These are phyloP conservation scores for Platypus cylindrus DNA, from an alignment of 2,888 invertebrate species.

Conservation along the genomic window DNA sequence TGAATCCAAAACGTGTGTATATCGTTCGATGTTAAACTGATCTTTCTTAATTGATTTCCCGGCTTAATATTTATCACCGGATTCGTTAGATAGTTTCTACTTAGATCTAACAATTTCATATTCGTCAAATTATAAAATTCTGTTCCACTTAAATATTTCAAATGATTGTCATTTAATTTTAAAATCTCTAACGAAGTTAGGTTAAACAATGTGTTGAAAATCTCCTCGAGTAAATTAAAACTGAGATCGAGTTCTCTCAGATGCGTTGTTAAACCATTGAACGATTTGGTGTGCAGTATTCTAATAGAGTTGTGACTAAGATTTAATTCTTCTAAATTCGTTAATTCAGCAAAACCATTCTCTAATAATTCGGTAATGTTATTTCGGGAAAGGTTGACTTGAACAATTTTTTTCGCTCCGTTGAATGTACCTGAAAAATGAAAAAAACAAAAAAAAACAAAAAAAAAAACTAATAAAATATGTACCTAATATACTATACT, in stretches of 20 bases:
- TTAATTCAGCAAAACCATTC: slow-evolving; percentile 28
- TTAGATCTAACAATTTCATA: slow-evolving; percentile 23
- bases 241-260: slow-evolving; percentile 26
- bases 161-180: slow-evolving; percentile 25
- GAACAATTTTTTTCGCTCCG: slow-evolving; percentile 30
- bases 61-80: slow-evolving; percentile 17
- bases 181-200: slow-evolving; percentile 18
- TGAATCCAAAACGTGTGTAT: slow-evolving; percentile 20
- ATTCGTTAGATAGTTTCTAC: slow-evolving; percentile 19
- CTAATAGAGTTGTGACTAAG: slow-evolving; percentile 26
- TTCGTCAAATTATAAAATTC: slow-evolving; percentile 25
- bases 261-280: slow-evolving; percentile 24
- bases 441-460: too few relatives aligned
- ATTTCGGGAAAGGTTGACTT: slow-evolving; percentile 28
- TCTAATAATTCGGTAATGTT: slow-evolving; percentile 25
- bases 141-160: slow-evolving; percentile 19
- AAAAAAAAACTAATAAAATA: slow-evolving; percentile 1
- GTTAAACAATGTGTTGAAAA: slow-evolving; percentile 7
- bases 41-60: slow-evolving; percentile 19
- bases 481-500: too few relatives aligned
- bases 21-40: slow-evolving; percentile 26
- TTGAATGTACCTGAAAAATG: slow-evolving; percentile 24
- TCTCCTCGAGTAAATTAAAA: slow-evolving; percentile 21
- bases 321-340: slow-evolving; percentile 23
- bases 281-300: slow-evolving; percentile 23